Conservation (phyloP, 2,888 invertebrate species). For the Nemotelus pantherinus region DNA sequence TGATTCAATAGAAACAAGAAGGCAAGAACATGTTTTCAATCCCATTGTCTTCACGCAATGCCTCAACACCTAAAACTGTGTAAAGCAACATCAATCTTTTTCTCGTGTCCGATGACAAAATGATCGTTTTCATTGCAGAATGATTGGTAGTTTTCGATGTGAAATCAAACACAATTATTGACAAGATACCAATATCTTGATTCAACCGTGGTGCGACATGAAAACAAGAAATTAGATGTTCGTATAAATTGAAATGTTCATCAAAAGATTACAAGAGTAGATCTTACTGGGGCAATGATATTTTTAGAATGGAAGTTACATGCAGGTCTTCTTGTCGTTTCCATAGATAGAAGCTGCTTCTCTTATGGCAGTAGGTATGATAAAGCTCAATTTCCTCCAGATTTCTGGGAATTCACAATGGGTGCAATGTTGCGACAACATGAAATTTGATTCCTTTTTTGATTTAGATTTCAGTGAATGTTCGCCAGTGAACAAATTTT, state of each 20-base stretch:
- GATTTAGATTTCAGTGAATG: too few relatives aligned
- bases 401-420: too few relatives aligned
- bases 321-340: too few relatives aligned
- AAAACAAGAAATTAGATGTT: constrained; percentile 34
- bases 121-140: constrained; percentile 20
- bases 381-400: too few relatives aligned
- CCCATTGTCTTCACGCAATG: not conserved
- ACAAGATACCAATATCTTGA: constrained; percentile 43
- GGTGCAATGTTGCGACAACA: too few relatives aligned
- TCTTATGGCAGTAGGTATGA: too few relatives aligned
- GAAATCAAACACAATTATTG: constrained; percentile 33
- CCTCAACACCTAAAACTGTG: constrained; percentile 11
- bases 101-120: constrained; percentile 29
- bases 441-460: too few relatives aligned
- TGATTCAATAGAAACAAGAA: constrained; percentile 22
- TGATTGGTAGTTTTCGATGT: constrained; percentile 42
- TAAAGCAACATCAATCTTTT: constrained; percentile 32
- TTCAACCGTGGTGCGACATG: constrained; percentile 34
- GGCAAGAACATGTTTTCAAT: constrained; percentile 29
- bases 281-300: constrained; percentile 26
- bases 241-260: constrained; percentile 40
- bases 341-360: too few relatives aligned
- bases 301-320: not conserved
- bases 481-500: too few relatives aligned
- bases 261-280: constrained; percentile 40